Percentiles rank a stretch among this genome's conserved stretches.
Conservation (phyloP, 2,888 invertebrate genomes). For the Drosophila meridiana region DNA sequence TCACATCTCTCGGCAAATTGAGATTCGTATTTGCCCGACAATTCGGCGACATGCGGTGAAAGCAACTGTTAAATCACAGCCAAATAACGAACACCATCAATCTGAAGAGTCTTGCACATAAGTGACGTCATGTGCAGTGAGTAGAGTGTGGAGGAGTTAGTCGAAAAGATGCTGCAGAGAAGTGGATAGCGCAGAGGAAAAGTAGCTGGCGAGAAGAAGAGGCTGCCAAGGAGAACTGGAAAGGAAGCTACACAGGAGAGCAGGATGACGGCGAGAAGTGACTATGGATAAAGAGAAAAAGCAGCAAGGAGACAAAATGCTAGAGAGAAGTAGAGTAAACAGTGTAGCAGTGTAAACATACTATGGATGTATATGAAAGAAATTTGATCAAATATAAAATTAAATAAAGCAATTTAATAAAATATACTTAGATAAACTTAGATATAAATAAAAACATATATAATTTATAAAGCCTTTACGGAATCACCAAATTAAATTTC, state of each 20-base stretch:
- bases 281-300: too few relatives aligned
- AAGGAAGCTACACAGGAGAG: neutral
- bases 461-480: too few relatives aligned
- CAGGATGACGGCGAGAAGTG: neutral
- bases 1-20: conserved; percentile 13
- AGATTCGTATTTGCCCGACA: conserved; percentile 14
- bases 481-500: neutral
- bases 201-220: too few relatives aligned
- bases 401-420: too few relatives aligned
- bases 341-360: too few relatives aligned
- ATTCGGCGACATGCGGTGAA: conserved; percentile 23
- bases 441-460: too few relatives aligned
- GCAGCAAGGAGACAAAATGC: neutral
- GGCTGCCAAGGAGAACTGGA: too few relatives aligned
- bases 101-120: neutral
- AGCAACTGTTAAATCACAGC: conserved; percentile 35
- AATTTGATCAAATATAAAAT: too few relatives aligned
- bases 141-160: neutral
- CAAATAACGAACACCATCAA: conserved; percentile 14
- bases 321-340: too few relatives aligned
- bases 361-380: too few relatives aligned
- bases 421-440: too few relatives aligned
- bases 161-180: too few relatives aligned
- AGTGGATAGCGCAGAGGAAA: neutral
- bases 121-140: conserved; percentile 1